phyloP scores from a whole-genome alignment of 2,888 invertebrate species.

The Lithophane semibrunnea region DNA sequence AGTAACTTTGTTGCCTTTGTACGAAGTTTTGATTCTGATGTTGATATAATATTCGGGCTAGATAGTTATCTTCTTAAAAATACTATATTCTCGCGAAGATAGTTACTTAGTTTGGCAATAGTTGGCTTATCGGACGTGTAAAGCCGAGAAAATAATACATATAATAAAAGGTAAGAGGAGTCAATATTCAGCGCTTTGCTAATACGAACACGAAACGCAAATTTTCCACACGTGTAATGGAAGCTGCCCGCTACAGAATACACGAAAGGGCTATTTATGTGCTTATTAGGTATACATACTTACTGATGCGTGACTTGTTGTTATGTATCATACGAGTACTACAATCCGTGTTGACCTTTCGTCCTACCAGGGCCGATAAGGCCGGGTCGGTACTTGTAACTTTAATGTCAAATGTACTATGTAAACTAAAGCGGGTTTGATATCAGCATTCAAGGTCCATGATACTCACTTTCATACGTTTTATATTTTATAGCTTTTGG shows the following conservation, averaged over 20 bases:
- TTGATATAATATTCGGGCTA: conserved; percentile 13
- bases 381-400: conserved; percentile 61
- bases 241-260: conserved; percentile 37
- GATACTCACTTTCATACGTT: conserved; percentile 59
- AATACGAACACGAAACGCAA: conserved; percentile 31
- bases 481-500: conserved; percentile 60
- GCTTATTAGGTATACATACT: conserved; percentile 50
- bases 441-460: conserved; percentile 55
- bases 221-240: conserved; percentile 35
- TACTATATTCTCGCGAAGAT: not conserved
- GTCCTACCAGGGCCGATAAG: conserved; percentile 62
- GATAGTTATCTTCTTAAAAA: not conserved
- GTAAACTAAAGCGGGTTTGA: conserved; percentile 58
- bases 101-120: conserved; percentile 1
- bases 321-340: conserved; percentile 65
- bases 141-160: conserved; percentile 21
- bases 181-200: conserved; percentile 31
- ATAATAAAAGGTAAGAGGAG: not conserved
- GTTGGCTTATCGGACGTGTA: not conserved
- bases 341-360: conserved; percentile 67
- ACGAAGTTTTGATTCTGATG: conserved; percentile 24
- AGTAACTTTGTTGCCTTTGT: conserved; percentile 17
- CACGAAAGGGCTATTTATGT: conserved; percentile 56
- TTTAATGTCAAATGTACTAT: conserved; percentile 64
- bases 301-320: conserved; percentile 62